Percentiles rank a stretch among this genome's conserved stretches.
These are phyloP conservation scores for Staurois parvus DNA, from an alignment of 2,797 vertebrate genomes.

Conservation along the genomic window DNA sequence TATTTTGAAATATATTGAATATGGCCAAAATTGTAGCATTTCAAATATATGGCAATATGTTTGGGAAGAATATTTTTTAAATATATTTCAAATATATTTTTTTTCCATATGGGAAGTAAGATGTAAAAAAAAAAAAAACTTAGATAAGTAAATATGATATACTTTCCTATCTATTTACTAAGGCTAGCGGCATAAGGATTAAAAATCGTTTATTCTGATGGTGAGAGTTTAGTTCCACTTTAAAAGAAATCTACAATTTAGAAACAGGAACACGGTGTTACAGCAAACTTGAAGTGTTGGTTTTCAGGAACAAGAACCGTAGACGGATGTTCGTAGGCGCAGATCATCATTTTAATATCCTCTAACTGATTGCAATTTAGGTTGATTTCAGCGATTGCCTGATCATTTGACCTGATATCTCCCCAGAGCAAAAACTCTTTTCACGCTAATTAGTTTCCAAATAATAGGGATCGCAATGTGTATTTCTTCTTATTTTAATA, in stretches of 20 bases:
- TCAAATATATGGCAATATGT: no score
- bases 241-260: not conserved
- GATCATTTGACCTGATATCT: conserved; percentile 17
- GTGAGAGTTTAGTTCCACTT: not conserved
- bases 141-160: no score
- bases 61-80: no score
- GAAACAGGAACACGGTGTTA: not conserved
- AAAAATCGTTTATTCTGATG: not conserved
- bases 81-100: no score
- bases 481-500: conserved; percentile 1
- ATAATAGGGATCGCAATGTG: conserved; percentile 5
- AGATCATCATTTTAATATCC: conserved; percentile 27
- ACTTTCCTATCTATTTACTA: no score
- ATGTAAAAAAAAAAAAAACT: no score
- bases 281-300: not conserved
- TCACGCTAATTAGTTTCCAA: not conserved
- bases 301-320: not conserved
- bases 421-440: not conserved
- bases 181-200: no score
- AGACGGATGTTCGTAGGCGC: not conserved
- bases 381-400: conserved; percentile 16
- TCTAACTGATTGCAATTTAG: conserved; percentile 24
- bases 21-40: no score
- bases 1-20: no score
- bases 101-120: no score